Conservation (phyloP, 2,888 invertebrate genomes). For the Yponomeuta plumbellus region DNA sequence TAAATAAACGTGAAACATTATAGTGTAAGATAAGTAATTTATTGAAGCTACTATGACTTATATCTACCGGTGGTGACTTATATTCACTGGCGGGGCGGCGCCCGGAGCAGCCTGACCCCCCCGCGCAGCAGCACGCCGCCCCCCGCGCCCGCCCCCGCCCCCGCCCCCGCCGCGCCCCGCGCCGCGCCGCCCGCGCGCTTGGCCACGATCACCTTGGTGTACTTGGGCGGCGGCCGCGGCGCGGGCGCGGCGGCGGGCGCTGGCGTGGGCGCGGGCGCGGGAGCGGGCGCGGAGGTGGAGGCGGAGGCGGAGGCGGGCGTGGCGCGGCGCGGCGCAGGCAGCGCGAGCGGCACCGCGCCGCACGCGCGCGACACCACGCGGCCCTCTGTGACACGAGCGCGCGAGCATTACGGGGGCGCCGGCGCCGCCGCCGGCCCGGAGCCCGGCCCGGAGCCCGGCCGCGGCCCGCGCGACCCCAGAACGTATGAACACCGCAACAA, state of each 20-base stretch:
- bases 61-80: not conserved
- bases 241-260: slow-evolving; percentile 8
- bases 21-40: slow-evolving; percentile 5
- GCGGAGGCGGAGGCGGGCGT: slow-evolving; percentile 23
- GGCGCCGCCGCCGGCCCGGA: slow-evolving; percentile 18
- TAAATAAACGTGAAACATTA: slow-evolving; percentile 11
- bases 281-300: slow-evolving; percentile 7
- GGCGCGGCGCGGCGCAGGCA: slow-evolving; percentile 38
- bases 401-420: slow-evolving; percentile 10
- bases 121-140: slow-evolving; percentile 15
- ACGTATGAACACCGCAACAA: not conserved
- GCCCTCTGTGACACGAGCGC: slow-evolving; percentile 30
- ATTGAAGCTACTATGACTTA: slow-evolving; percentile 4
- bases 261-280: slow-evolving; percentile 19
- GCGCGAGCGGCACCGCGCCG: slow-evolving; percentile 43
- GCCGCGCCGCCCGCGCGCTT: slow-evolving; percentile 11
- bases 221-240: slow-evolving; percentile 4
- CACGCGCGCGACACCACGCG: slow-evolving; percentile 45
- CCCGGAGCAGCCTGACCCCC: slow-evolving; percentile 24
- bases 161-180: not conserved
- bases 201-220: slow-evolving; percentile 18
- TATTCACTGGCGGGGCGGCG: slow-evolving; percentile 18
- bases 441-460: slow-evolving; percentile 6
- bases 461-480: not conserved
- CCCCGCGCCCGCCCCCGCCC: slow-evolving; percentile 16